These are phyloP conservation scores for Drosophila prostipennis DNA, from an alignment of 2,888 invertebrate genomes.

Conservation along the genomic window DNA sequence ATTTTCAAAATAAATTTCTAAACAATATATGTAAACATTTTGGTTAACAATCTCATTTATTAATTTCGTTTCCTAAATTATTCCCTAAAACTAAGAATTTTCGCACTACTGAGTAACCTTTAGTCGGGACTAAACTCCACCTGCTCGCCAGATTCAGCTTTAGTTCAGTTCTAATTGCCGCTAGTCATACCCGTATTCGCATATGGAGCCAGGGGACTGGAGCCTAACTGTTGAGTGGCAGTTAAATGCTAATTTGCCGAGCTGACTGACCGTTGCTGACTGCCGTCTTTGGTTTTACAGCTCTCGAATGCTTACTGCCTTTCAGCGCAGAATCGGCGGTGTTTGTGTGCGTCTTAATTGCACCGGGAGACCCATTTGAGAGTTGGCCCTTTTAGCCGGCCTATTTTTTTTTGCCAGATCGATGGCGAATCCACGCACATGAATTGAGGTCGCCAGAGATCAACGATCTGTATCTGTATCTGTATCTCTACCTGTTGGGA, in stretches of 20 bases:
- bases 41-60: too few species aligned
- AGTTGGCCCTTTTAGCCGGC: conserved; percentile 31
- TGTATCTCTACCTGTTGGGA: conserved; percentile 9
- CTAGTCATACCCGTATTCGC: conserved; percentile 23
- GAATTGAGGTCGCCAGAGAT: conserved; percentile 34
- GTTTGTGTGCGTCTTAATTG: conserved; percentile 63
- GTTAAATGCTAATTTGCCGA: conserved; percentile 68
- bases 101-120: neutral
- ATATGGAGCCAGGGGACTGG: conserved; percentile 7
- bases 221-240: conserved; percentile 59
- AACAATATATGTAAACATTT: too few species aligned
- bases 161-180: conserved; percentile 40
- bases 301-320: conserved; percentile 29
- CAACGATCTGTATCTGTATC: conserved; percentile 44
- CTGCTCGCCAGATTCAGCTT: conserved; percentile 1
- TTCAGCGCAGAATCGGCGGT: conserved; percentile 13
- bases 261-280: conserved; percentile 49
- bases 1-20: too few species aligned
- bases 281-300: conserved; percentile 53
- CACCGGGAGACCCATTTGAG: conserved; percentile 34
- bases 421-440: conserved; percentile 37
- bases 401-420: conserved; percentile 17
- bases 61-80: too few species aligned
- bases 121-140: neutral
- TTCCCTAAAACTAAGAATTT: too few species aligned